A percentile compares a stretch with the other conserved stretches of the same genome.
phyloP scores from a whole-genome alignment of 2,888 invertebrate genomes.

The Achlya flavicornis region DNA sequence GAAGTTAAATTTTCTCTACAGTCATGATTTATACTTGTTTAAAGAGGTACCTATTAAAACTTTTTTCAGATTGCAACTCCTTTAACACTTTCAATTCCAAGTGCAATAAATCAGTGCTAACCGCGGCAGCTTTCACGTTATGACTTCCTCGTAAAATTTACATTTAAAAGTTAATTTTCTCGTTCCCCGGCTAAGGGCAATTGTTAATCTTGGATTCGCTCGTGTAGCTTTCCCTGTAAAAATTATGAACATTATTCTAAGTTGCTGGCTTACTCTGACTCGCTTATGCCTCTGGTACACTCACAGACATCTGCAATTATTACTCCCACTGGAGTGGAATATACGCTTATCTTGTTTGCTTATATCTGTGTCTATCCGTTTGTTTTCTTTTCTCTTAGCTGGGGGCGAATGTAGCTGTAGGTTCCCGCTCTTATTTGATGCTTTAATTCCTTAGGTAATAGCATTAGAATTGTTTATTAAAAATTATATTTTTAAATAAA shows the following conservation, averaged over 20 bases:
- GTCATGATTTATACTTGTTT: slow-evolving; percentile 81
- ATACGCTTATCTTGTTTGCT: slow-evolving; percentile 37
- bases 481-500: no score
- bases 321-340: slow-evolving; percentile 24
- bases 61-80: slow-evolving; percentile 83
- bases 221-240: slow-evolving; percentile 55
- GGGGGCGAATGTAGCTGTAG: neutral
- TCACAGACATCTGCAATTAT: slow-evolving; percentile 31
- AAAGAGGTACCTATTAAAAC: slow-evolving; percentile 83
- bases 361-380: slow-evolving; percentile 27
- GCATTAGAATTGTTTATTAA: no score
- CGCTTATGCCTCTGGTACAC: slow-evolving; percentile 21
- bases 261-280: slow-evolving; percentile 34
- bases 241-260: slow-evolving; percentile 62
- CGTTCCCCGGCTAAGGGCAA: slow-evolving; percentile 71
- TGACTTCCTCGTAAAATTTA: slow-evolving; percentile 83
- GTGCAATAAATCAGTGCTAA: slow-evolving; percentile 80
- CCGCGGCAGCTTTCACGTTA: slow-evolving; percentile 82
- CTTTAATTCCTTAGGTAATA: neutral
- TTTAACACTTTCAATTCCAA: slow-evolving; percentile 82
- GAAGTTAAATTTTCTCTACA: slow-evolving; percentile 69
- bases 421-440: neutral
- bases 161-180: slow-evolving; percentile 83
- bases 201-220: slow-evolving; percentile 78
- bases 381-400: slow-evolving; percentile 3